Conservation (phyloP, 1,140 invertebrate species). For the Temnothorax longispinosus region DNA sequence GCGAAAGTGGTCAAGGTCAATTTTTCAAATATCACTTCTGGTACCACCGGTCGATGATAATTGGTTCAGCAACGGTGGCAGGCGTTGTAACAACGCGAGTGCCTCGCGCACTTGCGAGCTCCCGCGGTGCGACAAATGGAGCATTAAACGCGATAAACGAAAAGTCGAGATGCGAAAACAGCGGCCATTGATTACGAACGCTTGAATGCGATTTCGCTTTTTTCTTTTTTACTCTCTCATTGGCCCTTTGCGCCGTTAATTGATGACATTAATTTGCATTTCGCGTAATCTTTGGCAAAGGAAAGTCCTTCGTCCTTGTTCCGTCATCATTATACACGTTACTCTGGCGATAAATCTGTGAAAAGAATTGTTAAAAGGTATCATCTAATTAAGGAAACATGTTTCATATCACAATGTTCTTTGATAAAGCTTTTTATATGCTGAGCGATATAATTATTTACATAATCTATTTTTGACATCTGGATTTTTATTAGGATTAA, state of each 20-base stretch:
- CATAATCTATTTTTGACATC: neutral
- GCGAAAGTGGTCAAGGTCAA: neutral
- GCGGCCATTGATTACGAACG: slow-evolving; percentile 68
- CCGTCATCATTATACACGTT: slow-evolving; percentile 38
- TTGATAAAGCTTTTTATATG: neutral
- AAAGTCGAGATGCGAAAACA: slow-evolving; percentile 62
- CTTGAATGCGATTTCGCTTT: slow-evolving; percentile 23
- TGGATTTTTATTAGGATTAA: neutral
- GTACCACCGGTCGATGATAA: neutral
- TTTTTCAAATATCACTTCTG: neutral
- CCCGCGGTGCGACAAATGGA: slow-evolving; percentile 74
- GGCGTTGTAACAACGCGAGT: neutral
- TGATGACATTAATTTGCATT: slow-evolving; percentile 55
- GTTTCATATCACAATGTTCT: neutral
- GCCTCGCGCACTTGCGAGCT: neutral
- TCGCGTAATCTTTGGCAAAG: slow-evolving; percentile 37
- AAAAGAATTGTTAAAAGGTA: slow-evolving; percentile 18
- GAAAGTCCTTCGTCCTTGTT: neutral
- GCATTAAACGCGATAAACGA: slow-evolving; percentile 72
- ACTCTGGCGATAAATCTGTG: slow-evolving; percentile 20
- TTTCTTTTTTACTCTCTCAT: neutral
- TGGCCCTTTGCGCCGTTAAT: slow-evolving; percentile 19
- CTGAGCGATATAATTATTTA: neutral
- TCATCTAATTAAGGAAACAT: slow-evolving; percentile 49
- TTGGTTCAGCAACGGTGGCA: neutral